Conservation (phyloP, 1,140 invertebrate genomes). For the Aphelenchoides fujianensis region DNA sequence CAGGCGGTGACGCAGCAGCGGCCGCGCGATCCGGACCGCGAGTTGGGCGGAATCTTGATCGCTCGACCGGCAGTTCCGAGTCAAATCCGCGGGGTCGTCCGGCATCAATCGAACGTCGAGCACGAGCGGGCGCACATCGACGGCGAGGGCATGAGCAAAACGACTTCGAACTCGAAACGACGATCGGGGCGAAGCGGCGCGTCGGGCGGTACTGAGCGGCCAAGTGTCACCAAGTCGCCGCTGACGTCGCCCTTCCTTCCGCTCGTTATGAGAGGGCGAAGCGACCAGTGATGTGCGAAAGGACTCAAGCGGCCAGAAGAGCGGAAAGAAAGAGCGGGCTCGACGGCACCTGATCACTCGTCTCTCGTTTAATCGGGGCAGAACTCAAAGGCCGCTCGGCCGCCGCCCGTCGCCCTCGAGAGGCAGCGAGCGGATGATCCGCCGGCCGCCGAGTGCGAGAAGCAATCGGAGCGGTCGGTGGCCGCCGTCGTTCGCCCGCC, state of each 20-base stretch:
- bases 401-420: too few species aligned
- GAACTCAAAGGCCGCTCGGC: too few species aligned
- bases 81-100: neutral
- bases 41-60: neutral
- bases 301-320: neutral
- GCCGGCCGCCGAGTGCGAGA: neutral
- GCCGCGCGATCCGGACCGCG: neutral
- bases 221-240: slow-evolving; percentile 2
- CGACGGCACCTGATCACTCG: slow-evolving; percentile 4
- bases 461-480: neutral
- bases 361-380: neutral
- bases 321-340: neutral
- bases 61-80: neutral
- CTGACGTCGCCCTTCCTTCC: neutral
- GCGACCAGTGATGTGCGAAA: neutral
- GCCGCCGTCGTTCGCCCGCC: neutral
- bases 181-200: neutral
- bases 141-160: neutral
- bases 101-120: neutral
- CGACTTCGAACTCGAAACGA: neutral
- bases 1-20: neutral
- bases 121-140: neutral
- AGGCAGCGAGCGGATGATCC: neutral
- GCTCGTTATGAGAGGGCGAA: neutral
- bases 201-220: neutral